These are phyloP conservation scores for Aphelocoma californica DNA, from an alignment of 2,797 vertebrate genomes.

Conservation along the genomic window DNA sequence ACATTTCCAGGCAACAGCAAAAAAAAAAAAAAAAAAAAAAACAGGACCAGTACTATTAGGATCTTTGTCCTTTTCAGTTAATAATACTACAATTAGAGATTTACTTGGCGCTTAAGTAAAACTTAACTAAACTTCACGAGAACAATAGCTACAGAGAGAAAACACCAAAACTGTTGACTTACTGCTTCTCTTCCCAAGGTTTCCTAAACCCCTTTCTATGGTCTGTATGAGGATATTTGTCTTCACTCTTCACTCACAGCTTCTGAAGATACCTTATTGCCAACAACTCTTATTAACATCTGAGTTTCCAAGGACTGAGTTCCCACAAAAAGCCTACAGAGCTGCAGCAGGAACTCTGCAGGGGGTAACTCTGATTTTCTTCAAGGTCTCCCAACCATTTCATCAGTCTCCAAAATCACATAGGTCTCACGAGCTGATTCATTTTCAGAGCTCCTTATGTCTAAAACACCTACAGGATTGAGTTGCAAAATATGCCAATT, in stretches of 20 bases:
- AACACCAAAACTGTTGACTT: background rate
- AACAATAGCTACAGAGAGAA: background rate
- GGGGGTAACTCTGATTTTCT: background rate
- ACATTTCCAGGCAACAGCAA: background rate
- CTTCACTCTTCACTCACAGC: background rate
- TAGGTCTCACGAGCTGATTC: background rate
- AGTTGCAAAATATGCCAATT: background rate
- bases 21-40: background rate
- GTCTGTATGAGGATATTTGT: background rate
- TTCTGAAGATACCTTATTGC: background rate
- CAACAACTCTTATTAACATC: background rate
- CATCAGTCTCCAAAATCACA: background rate
- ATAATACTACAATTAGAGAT: background rate
- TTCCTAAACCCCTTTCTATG: background rate
- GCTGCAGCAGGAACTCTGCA: background rate
- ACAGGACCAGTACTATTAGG: background rate
- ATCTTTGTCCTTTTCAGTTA: background rate
- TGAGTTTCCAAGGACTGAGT: background rate
- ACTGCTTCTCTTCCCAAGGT: background rate
- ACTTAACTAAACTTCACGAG: background rate
- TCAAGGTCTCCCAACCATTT: background rate
- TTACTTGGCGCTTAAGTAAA: background rate
- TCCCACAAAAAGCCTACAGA: background rate
- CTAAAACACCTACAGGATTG: background rate
- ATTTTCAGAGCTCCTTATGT: background rate